Conservation (phyloP, 2,797 vertebrate genomes). For the Enteromius mattozi region DNA sequence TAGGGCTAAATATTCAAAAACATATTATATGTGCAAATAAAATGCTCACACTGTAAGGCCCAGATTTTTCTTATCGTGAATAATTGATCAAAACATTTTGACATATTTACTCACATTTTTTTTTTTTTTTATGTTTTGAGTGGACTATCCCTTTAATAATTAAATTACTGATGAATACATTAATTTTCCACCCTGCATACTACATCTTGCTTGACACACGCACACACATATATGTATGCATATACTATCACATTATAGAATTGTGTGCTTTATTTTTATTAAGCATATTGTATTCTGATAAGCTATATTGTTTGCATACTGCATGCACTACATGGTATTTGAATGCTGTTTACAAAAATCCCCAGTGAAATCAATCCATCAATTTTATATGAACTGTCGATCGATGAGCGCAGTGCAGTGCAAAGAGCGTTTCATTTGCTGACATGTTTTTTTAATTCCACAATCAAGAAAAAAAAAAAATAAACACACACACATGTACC, state of each 20-base stretch:
- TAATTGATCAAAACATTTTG: neutral
- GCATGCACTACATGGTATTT: neutral
- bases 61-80: neutral
- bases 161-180: neutral
- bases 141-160: neutral
- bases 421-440: slow-evolving; percentile 22
- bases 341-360: slow-evolving; percentile 20
- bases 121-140: neutral
- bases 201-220: neutral
- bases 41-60: neutral
- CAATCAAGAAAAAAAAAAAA: slow-evolving; percentile 9
- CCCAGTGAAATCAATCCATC: slow-evolving; percentile 29
- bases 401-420: neutral
- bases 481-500: neutral
- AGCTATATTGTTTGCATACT: neutral
- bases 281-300: neutral
- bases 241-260: neutral
- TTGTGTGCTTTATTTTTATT: neutral
- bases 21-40: neutral
- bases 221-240: too few relatives aligned
- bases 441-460: slow-evolving; percentile 22
- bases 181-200: neutral
- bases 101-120: neutral
- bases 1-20: neutral
- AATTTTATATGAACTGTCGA: slow-evolving; percentile 23